Percentiles rank a stretch among this genome's conserved stretches.
These are phyloP conservation scores for Antigone vipio DNA, from an alignment of 2,113 vertebrate genomes.

Conservation along the genomic window DNA sequence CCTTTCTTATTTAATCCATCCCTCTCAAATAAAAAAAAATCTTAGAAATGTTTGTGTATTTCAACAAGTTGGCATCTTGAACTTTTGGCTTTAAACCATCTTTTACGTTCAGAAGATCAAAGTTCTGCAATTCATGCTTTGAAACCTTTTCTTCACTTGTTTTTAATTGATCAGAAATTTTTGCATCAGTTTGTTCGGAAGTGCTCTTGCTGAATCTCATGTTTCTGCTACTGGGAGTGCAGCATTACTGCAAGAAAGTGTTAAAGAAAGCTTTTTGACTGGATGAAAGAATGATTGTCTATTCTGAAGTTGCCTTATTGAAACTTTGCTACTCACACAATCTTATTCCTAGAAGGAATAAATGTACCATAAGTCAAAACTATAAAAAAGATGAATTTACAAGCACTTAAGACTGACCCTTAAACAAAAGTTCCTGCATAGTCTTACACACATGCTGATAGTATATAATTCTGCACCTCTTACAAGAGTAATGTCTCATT, in stretches of 20 bases:
- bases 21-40: neutral
- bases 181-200: neutral
- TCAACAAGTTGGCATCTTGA: neutral
- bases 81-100: neutral
- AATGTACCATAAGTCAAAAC: neutral
- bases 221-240: neutral
- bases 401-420: neutral
- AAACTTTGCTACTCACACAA: neutral
- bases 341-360: neutral
- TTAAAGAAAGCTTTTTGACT: neutral
- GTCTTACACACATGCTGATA: neutral
- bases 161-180: neutral
- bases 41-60: neutral
- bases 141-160: neutral
- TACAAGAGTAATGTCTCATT: conserved; percentile 1
- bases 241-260: neutral
- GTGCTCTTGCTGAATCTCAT: neutral
- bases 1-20: neutral
- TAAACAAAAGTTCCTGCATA: neutral
- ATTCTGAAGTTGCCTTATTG: neutral
- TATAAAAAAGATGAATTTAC: neutral
- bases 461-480: neutral
- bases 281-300: neutral
- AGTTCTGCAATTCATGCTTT: neutral
- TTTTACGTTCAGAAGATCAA: neutral